Conservation (phyloP, 2,888 invertebrate species). For the Morpho deidamia region DNA sequence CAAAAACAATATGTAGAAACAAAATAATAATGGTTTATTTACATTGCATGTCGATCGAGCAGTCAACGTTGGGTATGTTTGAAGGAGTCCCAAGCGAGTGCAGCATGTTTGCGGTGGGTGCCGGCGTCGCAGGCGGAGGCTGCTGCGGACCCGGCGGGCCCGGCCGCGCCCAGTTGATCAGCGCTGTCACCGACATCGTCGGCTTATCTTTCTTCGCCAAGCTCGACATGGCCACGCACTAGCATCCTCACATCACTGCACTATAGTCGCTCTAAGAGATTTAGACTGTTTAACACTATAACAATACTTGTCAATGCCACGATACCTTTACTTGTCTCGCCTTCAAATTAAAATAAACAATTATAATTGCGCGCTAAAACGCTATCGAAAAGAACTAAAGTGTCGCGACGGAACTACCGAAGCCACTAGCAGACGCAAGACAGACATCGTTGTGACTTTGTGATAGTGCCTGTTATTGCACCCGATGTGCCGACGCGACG, state of each 20-base stretch:
- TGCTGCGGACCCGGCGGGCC: conserved; percentile 51
- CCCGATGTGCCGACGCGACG: conserved; percentile 35
- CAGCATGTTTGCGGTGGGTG: conserved; percentile 43
- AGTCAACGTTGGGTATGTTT: conserved; percentile 56
- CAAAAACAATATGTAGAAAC: neutral
- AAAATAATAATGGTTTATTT: conserved; percentile 29
- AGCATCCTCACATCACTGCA: conserved; percentile 72
- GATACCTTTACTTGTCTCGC: neutral
- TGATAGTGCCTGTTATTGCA: conserved; percentile 69
- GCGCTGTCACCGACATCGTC: conserved; percentile 91
- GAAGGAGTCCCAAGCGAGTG: conserved; percentile 49
- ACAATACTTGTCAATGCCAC: conserved; percentile 12
- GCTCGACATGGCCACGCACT: conserved; percentile 71
- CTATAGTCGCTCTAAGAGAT: conserved; percentile 36
- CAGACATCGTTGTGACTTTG: conserved; percentile 68
- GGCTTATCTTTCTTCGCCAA: conserved; percentile 93
- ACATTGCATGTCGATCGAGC: conserved; percentile 72
- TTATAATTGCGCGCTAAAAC: conserved; percentile 3
- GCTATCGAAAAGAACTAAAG: conserved; percentile 26
- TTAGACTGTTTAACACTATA: conserved; percentile 42
- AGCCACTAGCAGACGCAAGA: conserved; percentile 44
- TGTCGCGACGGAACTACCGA: conserved; percentile 10
- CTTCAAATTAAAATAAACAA: neutral
- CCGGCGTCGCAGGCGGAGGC: conserved; percentile 56
- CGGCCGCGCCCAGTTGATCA: conserved; percentile 84